Percentiles rank a stretch among this genome's conserved stretches.
Evolutionary conservation across 2,888 invertebrate species (phyloP).

Genomic region (Rhamnusium bicolor): DNA sequence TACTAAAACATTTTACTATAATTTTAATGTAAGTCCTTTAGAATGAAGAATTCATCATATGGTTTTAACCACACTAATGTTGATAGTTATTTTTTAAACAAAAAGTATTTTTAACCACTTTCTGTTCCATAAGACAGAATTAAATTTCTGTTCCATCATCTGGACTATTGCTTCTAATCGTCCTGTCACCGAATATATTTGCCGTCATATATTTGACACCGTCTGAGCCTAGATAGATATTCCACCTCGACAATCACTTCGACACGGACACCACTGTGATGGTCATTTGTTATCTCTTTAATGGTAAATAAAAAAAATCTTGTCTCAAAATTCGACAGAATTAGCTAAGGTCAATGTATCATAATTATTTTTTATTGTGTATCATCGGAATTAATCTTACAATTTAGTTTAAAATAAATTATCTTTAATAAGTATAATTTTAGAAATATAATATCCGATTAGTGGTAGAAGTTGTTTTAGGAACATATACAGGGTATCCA

Average conservation of each 20-base stretch:
- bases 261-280: conserved; percentile 32
- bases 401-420: no score
- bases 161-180: conserved; percentile 40
- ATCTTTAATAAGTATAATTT: no score
- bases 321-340: not conserved
- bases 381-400: no score
- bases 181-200: conserved; percentile 47
- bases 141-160: conserved; percentile 3
- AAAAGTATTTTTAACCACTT: no score
- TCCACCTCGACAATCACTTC: conserved; percentile 7
- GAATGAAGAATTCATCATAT: no score
- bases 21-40: no score
- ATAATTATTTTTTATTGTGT: not conserved
- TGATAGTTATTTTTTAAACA: no score
- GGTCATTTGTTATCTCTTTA: conserved; percentile 28
- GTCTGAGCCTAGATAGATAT: conserved; percentile 15
- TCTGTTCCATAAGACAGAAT: not conserved
- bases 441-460: no score
- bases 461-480: no score
- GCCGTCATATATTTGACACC: conserved; percentile 49
- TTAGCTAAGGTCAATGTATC: not conserved
- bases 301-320: conserved; percentile 8
- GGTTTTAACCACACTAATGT: no score
- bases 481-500: no score
- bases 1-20: no score